These are phyloP conservation scores for Drosophila pseudoananassae DNA, from an alignment of 1,140 invertebrate species.

Conservation along the genomic window DNA sequence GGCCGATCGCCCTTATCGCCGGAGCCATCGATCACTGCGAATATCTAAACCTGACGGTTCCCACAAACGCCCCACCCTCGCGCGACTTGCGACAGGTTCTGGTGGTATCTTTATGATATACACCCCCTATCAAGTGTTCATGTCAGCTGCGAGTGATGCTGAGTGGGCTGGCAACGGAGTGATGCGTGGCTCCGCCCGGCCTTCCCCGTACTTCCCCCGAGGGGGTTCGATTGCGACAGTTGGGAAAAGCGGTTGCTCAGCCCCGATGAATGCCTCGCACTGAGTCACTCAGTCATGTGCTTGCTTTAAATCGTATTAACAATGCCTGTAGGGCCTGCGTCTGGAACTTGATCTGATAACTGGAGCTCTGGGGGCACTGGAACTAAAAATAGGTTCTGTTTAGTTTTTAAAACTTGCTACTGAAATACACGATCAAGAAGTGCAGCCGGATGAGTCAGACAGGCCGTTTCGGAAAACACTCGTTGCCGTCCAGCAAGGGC, in stretches of 20 bases:
- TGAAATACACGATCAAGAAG: neutral
- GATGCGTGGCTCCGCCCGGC: no score
- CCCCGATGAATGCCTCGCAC: neutral
- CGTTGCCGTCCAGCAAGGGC: neutral
- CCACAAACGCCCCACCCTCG: neutral
- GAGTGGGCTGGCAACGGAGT: neutral
- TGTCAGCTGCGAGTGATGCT: constrained; percentile 34
- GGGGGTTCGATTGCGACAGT: neutral
- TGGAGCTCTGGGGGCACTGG: no score
- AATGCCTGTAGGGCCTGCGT: no score
- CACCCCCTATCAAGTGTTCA: constrained; percentile 10
- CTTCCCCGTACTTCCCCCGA: no score
- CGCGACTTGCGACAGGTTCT: neutral
- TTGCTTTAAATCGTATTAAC: no score
- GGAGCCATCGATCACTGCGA: constrained; percentile 20
- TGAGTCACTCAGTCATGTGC: neutral
- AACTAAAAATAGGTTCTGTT: no score
- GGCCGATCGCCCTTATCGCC: constrained; percentile 15
- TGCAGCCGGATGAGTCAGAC: neutral
- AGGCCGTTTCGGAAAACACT: neutral
- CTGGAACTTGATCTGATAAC: no score
- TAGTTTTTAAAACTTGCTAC: no score
- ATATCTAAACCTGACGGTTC: constrained; percentile 1
- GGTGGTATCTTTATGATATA: constrained; percentile 34
- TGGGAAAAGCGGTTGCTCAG: neutral